phyloP scores from a whole-genome alignment of 1,140 invertebrate genomes.

The Bombus sibiricus region DNA sequence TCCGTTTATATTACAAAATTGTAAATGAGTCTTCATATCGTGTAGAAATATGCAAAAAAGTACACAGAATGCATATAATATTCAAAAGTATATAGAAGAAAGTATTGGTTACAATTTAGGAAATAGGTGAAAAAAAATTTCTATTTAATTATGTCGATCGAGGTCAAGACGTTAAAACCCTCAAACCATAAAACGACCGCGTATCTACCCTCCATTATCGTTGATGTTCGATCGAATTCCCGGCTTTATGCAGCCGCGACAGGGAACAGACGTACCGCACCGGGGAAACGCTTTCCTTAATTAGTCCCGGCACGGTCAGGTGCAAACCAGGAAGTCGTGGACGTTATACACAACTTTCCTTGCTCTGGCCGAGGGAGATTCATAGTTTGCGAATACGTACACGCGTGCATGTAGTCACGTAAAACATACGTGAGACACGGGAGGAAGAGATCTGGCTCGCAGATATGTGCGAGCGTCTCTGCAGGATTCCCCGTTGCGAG shows the following conservation, averaged over 20 bases:
- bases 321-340: slow-evolving; percentile 42
- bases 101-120: too few species aligned
- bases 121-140: background rate
- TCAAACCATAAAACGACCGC: background rate
- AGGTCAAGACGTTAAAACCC: background rate
- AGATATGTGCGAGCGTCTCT: background rate
- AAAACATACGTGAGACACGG: background rate
- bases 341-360: slow-evolving; percentile 6
- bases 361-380: slow-evolving; percentile 8
- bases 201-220: background rate
- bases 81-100: too few species aligned
- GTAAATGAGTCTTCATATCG: too few species aligned
- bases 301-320: slow-evolving; percentile 43
- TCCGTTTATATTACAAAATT: too few species aligned
- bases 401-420: background rate
- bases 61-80: too few species aligned
- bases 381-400: background rate
- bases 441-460: background rate
- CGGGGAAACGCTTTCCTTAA: slow-evolving; percentile 41
- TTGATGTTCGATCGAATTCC: slow-evolving; percentile 15
- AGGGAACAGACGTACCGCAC: slow-evolving; percentile 9
- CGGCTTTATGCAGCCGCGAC: background rate
- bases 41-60: too few species aligned
- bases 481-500: background rate
- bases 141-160: background rate